A percentile compares a stretch with the other conserved stretches of the same genome.
phyloP scores from a whole-genome alignment of 2,113 vertebrate genomes.

The Cygnus buccinator region DNA sequence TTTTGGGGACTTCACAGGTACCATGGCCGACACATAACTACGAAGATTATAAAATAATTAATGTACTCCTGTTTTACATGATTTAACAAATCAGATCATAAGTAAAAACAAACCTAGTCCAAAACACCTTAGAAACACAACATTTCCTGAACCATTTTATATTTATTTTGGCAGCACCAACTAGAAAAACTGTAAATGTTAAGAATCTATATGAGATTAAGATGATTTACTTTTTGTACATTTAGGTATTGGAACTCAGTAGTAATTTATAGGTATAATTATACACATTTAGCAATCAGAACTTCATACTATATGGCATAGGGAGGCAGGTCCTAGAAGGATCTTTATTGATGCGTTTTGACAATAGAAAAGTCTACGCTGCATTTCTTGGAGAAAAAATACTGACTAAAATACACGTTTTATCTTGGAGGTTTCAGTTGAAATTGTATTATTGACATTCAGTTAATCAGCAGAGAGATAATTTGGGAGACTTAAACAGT shows the following conservation, averaged over 20 bases:
- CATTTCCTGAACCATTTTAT: not conserved
- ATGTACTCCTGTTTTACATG: accelerated
- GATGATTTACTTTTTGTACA: not conserved
- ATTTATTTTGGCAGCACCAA: not conserved
- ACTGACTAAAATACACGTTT: not conserved
- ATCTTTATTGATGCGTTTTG: not conserved
- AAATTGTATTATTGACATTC: not conserved
- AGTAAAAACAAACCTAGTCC: not conserved
- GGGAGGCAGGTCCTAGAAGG: not conserved
- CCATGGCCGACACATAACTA: slow-evolving; percentile 98
- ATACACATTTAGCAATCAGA: not conserved
- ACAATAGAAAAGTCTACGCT: not conserved
- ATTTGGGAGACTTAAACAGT: not conserved
- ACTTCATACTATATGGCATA: not conserved
- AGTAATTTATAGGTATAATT: not conserved
- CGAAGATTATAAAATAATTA: not conserved
- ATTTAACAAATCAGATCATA: not conserved
- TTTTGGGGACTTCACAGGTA: slow-evolving; percentile 96
- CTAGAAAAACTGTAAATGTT: not conserved
- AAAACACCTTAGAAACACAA: not conserved
- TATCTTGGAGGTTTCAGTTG: not conserved
- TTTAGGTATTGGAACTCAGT: not conserved
- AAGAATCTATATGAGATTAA: not conserved
- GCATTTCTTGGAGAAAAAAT: not conserved
- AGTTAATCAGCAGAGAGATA: not conserved